Evolutionary conservation across 2,113 vertebrate species (phyloP).

Genomic region (Tachysurus fulvidraco): DNA sequence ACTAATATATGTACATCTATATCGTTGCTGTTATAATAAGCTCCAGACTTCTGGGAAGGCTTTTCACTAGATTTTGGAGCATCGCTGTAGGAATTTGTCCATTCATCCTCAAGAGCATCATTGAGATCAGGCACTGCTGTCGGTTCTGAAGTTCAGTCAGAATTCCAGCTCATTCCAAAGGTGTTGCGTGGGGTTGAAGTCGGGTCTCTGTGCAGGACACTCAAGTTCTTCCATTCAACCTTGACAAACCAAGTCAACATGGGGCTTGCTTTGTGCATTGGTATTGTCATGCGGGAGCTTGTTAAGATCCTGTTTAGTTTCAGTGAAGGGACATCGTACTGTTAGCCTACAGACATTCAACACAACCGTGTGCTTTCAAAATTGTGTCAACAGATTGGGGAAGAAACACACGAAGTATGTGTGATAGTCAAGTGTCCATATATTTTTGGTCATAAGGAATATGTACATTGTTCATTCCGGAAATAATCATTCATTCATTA

Average conservation of each 20-base stretch:
- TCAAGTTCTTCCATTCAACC: neutral
- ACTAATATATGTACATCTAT: neutral
- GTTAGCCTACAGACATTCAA: no score
- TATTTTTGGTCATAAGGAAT: neutral
- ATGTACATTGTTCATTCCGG: neutral
- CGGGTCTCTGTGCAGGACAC: neutral
- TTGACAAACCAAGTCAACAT: no score
- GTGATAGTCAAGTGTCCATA: neutral
- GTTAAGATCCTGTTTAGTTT: neutral
- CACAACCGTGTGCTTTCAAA: neutral
- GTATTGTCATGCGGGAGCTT: neutral
- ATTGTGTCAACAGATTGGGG: neutral
- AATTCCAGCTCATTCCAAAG: neutral
- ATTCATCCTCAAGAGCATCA: neutral
- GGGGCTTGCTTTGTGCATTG: no score
- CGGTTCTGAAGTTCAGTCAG: neutral
- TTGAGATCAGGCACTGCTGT: no score
- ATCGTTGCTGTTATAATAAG: neutral
- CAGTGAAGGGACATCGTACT: neutral
- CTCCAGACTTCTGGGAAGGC: neutral
- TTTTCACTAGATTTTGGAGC: neutral
- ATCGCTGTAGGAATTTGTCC: neutral
- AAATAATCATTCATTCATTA: neutral
- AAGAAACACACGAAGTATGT: neutral
- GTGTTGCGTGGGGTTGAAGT: neutral